phyloP scores from a whole-genome alignment of 1,140 invertebrate species.

The Aphaenogaster floridana region DNA sequence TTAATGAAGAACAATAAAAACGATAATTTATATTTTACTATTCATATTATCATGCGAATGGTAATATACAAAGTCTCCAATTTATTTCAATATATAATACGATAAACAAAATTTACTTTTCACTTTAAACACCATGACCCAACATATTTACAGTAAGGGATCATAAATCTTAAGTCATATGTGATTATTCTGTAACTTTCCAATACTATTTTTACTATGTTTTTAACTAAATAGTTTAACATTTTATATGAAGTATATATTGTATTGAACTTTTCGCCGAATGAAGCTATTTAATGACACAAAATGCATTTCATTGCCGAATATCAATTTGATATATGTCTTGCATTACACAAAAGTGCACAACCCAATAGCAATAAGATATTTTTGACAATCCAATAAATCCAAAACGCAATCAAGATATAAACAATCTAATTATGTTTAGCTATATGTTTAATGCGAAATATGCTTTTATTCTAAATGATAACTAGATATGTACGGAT shows the following conservation, averaged over 20 bases:
- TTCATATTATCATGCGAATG: not conserved
- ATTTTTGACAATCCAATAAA: conserved; percentile 32
- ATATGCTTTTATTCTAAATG: not conserved
- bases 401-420: not conserved
- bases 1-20: too few relatives aligned
- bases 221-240: not conserved
- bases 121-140: too few relatives aligned
- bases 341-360: not conserved
- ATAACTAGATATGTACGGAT: not conserved
- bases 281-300: not conserved
- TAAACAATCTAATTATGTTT: not conserved
- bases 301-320: not conserved
- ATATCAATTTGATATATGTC: conserved; percentile 1
- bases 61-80: not conserved
- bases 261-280: not conserved
- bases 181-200: not conserved
- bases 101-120: not conserved
- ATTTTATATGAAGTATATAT: not conserved
- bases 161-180: not conserved
- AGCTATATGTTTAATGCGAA: not conserved
- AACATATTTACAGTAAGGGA: not conserved
- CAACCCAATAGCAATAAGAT: not conserved
- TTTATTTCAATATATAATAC: not conserved
- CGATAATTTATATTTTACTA: too few relatives aligned
- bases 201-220: conserved; percentile 14